Evolutionary conservation across 2,113 vertebrate species (phyloP).

Genomic region (Catharus bicknelli): DNA sequence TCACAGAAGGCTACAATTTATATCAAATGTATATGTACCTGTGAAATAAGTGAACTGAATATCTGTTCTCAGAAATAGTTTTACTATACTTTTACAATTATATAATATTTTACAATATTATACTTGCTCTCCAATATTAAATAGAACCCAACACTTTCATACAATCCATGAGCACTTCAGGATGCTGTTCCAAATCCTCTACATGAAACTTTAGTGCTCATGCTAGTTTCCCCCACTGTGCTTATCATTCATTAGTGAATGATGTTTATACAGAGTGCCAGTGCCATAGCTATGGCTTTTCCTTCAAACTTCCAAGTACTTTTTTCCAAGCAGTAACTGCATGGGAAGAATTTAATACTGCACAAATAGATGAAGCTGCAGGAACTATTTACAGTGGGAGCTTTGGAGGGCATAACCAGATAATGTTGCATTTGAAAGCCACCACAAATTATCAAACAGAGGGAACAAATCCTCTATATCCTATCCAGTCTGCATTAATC

Average conservation of each 20-base stretch:
- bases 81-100: background rate
- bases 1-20: background rate
- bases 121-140: background rate
- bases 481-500: background rate
- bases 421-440: background rate
- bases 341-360: background rate
- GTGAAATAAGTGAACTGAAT: background rate
- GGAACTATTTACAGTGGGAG: background rate
- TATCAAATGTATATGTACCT: background rate
- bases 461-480: background rate
- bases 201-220: fast-evolving
- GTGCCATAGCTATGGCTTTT: background rate
- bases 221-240: background rate
- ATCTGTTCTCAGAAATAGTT: background rate
- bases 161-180: background rate
- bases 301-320: background rate
- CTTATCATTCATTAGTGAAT: background rate
- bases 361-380: background rate
- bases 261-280: background rate
- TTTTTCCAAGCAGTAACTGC: background rate
- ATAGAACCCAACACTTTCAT: background rate
- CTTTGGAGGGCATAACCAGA: background rate
- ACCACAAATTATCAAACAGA: background rate
- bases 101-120: background rate
- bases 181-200: background rate